Base-by-base conservation (phyloP, 64 coral and sea anemone species). In the Montipora foliosa region DNA sequence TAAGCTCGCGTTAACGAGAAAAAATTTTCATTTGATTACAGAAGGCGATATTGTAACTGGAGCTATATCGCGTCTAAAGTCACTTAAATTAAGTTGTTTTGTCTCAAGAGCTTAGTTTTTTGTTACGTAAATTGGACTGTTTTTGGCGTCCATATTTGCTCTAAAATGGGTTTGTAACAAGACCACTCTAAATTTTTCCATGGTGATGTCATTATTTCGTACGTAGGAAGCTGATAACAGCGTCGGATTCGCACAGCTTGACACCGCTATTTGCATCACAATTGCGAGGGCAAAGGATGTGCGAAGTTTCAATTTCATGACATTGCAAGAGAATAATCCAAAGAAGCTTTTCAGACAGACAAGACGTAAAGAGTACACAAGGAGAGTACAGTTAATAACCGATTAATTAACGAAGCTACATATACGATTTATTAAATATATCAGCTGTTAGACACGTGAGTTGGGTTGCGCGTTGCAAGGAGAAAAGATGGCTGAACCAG, bases 181-280 rank as follows among this genome's bases (percentile, higher is more conserved):
- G 46, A 59, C 0, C 7, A 19, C 12, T 68, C 4, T 15, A 67
- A 71, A 69, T 85, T 46, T 37, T 69, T 71, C 48, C 47, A 72
- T 86, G 44, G 17, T 86, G 82, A 86, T 49, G 82, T 86, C 62
- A 86, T 83, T 20, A 16, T 37, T 2, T 7, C n/a, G 13, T 15
- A 50, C 13, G 44, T 47, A 50, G 15, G 74, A 57, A 57, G 11
- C 11, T 1, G 53, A 57, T 8, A 57, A 57, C 53, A 57, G 53
- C 5, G 53, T 57, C 6, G 8, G 15, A 2, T 51, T 37, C 37
- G 37, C 37, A 37, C 16, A n/a, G 47, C 13, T 6, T 57, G 53
- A 57, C 6, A 57, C 53, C 53, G 53, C 53, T 57, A 11, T 57
- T 64, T 64, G 61, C 61, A 64, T 64, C 61, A 64, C 61, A 64